phyloP scores from a whole-genome alignment of 1,140 invertebrate genomes.

The Antheraea mylitta region DNA sequence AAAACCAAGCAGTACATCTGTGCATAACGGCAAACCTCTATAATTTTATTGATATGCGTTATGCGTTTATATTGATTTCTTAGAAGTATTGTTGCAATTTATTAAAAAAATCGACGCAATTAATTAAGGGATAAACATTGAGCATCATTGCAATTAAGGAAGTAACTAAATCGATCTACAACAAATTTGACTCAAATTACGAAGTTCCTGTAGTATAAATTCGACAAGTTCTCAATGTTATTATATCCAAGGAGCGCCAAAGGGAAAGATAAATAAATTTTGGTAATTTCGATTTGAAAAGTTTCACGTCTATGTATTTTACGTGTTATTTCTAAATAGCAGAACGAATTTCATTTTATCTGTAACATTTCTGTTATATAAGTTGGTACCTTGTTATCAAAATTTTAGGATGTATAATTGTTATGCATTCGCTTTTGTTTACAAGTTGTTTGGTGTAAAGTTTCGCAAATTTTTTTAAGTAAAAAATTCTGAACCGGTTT shows the following conservation, averaged over 20 bases:
- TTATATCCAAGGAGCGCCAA: background rate
- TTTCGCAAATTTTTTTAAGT: too few species aligned
- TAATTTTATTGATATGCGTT: too few species aligned
- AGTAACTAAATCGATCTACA: background rate
- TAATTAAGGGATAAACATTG: background rate
- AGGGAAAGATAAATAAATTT: constrained; percentile 12
- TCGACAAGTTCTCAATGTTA: constrained; percentile 1
- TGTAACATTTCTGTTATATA: background rate
- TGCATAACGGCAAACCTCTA: too few species aligned
- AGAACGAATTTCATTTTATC: constrained; percentile 3
- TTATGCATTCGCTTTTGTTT: too few species aligned
- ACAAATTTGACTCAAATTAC: background rate
- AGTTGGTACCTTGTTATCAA: background rate
- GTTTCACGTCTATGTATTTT: constrained; percentile 13
- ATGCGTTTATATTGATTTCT: too few species aligned
- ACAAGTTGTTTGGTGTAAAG: too few species aligned
- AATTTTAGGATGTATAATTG: background rate
- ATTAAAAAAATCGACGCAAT: background rate
- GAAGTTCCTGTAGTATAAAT: constrained; percentile 3
- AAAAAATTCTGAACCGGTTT: too few species aligned
- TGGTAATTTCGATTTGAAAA: constrained; percentile 12
- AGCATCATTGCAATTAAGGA: background rate
- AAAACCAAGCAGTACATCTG: too few species aligned
- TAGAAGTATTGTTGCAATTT: too few species aligned
- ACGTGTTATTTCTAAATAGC: constrained; percentile 7